Conservation (phyloP, 1,140 invertebrate species). For the Arctopsyche grandis region DNA sequence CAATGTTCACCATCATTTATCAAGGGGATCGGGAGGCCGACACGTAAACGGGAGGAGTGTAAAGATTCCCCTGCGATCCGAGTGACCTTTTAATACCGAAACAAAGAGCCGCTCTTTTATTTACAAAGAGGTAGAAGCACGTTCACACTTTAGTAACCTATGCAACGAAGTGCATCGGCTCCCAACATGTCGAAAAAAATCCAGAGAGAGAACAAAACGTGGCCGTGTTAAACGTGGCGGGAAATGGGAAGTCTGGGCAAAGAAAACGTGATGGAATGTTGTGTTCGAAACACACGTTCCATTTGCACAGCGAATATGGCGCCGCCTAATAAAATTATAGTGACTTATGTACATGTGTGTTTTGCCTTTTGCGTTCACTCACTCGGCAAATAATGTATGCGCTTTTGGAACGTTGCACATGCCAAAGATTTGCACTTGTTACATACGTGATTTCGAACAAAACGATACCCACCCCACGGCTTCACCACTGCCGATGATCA, state of each 20-base stretch:
- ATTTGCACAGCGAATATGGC: neutral
- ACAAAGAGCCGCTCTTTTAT: constrained; percentile 35
- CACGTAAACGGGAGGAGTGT: constrained; percentile 4
- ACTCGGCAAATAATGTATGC: too few species aligned
- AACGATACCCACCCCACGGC: too few species aligned
- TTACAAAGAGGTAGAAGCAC: neutral
- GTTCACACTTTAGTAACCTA: constrained; percentile 4
- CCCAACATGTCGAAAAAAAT: neutral
- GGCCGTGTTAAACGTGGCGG: neutral
- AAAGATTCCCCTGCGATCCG: constrained; percentile 34
- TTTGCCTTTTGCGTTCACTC: too few species aligned
- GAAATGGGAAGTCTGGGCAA: neutral
- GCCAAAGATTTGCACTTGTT: too few species aligned
- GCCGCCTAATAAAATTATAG: constrained; percentile 7
- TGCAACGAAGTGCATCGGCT: neutral
- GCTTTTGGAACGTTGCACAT: too few species aligned
- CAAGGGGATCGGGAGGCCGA: constrained; percentile 29
- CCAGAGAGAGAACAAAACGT: neutral
- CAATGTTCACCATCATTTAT: constrained; percentile 27
- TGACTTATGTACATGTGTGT: too few species aligned
- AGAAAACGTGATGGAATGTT: constrained; percentile 28
- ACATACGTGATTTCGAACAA: too few species aligned
- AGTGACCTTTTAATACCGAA: constrained; percentile 43
- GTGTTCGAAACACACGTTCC: neutral
- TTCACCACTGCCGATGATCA: too few species aligned